Percentiles rank a stretch among this genome's conserved stretches.
phyloP scores from a whole-genome alignment of 2,113 vertebrate genomes.

The Phyllopteryx taeniolatus region DNA sequence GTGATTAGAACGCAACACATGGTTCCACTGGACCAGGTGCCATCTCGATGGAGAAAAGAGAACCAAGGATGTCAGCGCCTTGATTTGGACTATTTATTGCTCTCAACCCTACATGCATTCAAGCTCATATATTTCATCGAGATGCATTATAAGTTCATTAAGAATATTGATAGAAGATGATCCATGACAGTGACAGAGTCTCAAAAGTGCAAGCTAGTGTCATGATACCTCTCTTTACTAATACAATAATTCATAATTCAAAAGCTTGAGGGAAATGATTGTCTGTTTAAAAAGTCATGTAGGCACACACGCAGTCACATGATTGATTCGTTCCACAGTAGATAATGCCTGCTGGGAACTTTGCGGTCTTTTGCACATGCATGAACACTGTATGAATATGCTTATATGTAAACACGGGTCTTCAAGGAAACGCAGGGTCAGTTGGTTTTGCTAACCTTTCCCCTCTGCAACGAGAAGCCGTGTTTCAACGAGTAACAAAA shows the following conservation, averaged over 20 bases:
- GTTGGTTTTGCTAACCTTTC: slow-evolving; percentile 50
- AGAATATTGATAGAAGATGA: not conserved
- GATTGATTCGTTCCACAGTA: slow-evolving; percentile 39
- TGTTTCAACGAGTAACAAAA: slow-evolving; percentile 14
- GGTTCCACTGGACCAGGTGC: slow-evolving; percentile 45
- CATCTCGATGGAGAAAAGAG: slow-evolving; percentile 37
- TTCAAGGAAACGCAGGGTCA: slow-evolving; percentile 46
- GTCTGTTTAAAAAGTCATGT: slow-evolving; percentile 32
- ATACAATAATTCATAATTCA: slow-evolving; percentile 57
- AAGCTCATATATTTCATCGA: not conserved
- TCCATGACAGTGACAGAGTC: not conserved
- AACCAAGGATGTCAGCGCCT: slow-evolving; percentile 1
- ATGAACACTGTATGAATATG: slow-evolving; percentile 45
- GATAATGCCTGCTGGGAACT: slow-evolving; percentile 35
- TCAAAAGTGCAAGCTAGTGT: slow-evolving; percentile 26
- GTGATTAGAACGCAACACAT: slow-evolving; percentile 38
- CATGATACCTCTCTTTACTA: slow-evolving; percentile 14
- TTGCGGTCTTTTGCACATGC: slow-evolving; percentile 46
- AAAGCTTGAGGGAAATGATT: slow-evolving; percentile 33
- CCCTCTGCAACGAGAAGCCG: slow-evolving; percentile 18
- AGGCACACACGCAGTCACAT: slow-evolving; percentile 14
- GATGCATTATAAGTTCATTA: not conserved
- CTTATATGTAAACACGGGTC: slow-evolving; percentile 56
- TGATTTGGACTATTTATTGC: not conserved
- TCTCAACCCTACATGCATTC: not conserved